phyloP scores from a whole-genome alignment of 2,113 vertebrate species.

The Colossoma macropomum region DNA sequence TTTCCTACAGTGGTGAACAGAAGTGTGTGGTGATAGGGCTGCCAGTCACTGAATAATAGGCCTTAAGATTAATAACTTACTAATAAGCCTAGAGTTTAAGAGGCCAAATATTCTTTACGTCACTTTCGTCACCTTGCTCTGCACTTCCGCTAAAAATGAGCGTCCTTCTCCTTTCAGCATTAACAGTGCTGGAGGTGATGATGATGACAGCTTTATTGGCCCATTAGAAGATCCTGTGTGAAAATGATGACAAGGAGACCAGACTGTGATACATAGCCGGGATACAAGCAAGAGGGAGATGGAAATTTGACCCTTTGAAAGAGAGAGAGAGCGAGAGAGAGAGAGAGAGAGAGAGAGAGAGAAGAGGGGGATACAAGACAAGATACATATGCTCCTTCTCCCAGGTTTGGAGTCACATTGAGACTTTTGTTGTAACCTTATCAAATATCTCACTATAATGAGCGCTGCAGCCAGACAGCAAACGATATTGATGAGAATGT shows the following conservation, averaged over 20 bases:
- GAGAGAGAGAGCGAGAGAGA: background rate
- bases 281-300: background rate
- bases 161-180: background rate
- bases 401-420: too few relatives aligned
- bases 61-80: too few relatives aligned
- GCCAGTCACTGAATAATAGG: too few relatives aligned
- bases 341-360: background rate
- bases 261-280: background rate
- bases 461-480: too few relatives aligned
- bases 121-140: background rate
- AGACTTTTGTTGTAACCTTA: too few relatives aligned
- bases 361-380: background rate
- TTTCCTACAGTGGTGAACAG: too few relatives aligned
- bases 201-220: conserved; percentile 37
- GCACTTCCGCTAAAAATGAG: background rate
- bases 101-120: background rate
- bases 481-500: too few relatives aligned
- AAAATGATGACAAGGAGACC: conserved; percentile 8
- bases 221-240: background rate
- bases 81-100: background rate
- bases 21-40: too few relatives aligned
- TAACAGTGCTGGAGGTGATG: background rate
- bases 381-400: too few relatives aligned
- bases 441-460: too few relatives aligned
- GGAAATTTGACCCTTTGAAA: background rate